phyloP scores from a whole-genome alignment of 2,797 vertebrate species.

The Neostethus bicornis region DNA sequence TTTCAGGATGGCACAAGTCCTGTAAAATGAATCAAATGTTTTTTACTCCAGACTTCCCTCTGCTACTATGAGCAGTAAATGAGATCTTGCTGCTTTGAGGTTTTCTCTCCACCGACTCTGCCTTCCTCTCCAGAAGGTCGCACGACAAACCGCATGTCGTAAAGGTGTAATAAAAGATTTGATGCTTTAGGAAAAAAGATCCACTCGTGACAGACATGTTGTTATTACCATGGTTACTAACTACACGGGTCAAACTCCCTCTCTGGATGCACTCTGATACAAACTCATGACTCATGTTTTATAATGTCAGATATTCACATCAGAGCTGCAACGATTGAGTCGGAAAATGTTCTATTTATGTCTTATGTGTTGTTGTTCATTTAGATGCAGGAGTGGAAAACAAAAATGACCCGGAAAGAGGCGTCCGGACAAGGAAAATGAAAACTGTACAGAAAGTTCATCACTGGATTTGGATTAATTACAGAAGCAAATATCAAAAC shows the following conservation, averaged over 20 bases:
- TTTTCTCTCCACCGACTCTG: background rate
- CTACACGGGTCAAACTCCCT: conserved; percentile 39
- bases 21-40: conserved; percentile 33
- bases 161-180: conserved; percentile 4
- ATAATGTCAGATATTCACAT: conserved; percentile 9
- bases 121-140: conserved; percentile 3
- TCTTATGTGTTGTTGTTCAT: background rate
- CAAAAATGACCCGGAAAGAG: background rate
- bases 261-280: conserved; percentile 12
- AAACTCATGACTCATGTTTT: conserved; percentile 45
- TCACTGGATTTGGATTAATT: background rate
- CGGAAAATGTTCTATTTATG: background rate
- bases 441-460: background rate
- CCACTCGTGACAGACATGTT: conserved; percentile 21
- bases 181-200: conserved; percentile 18
- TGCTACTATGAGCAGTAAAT: conserved; percentile 31
- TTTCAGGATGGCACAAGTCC: conserved; percentile 39
- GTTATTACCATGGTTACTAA: conserved; percentile 42
- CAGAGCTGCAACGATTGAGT: conserved; percentile 24
- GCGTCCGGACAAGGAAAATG: background rate
- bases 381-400: conserved; percentile 6
- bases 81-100: background rate
- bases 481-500: conserved; percentile 18
- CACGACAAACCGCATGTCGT: conserved; percentile 2
- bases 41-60: conserved; percentile 26